phyloP scores from a whole-genome alignment of 2,113 vertebrate genomes.

The Cavia aperea region DNA sequence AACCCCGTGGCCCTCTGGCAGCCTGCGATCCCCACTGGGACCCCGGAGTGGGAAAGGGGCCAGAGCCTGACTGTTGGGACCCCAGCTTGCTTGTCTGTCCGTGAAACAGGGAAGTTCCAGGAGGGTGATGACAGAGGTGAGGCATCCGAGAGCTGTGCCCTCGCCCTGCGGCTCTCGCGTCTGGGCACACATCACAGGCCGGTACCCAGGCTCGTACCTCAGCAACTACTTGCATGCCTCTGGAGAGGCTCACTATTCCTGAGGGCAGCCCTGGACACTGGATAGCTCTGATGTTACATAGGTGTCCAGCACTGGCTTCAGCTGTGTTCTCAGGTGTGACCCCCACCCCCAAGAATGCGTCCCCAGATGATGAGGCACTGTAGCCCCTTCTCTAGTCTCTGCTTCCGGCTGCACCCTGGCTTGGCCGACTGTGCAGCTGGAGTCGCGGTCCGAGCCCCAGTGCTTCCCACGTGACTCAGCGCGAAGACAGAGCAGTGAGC shows the following conservation, averaged over 20 bases:
- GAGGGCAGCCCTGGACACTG: not conserved
- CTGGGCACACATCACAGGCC: too few relatives aligned
- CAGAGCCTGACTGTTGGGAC: rapidly evolving
- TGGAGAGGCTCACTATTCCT: not conserved
- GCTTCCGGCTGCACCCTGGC: not conserved
- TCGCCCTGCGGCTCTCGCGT: not conserved
- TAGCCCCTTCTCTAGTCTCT: not conserved
- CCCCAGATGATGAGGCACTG: rapidly evolving
- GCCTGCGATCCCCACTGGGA: not conserved
- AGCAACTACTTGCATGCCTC: not conserved
- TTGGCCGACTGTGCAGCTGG: not conserved
- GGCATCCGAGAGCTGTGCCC: not conserved
- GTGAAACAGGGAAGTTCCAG: too few relatives aligned
- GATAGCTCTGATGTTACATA: rapidly evolving
- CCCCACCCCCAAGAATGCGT: rapidly evolving
- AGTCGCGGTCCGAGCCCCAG: rapidly evolving
- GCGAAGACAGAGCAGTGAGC: rapidly evolving
- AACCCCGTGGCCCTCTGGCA: not conserved
- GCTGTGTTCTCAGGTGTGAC: not conserved
- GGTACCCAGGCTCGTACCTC: too few relatives aligned
- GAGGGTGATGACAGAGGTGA: not conserved
- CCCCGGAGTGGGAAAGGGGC: not conserved
- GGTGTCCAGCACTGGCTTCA: not conserved
- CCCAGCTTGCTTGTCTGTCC: not conserved
- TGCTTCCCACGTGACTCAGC: rapidly evolving